Percentiles rank a stretch among this genome's conserved stretches.
phyloP scores from a whole-genome alignment of 2,888 invertebrate species.

The Diarsia dahlii region DNA sequence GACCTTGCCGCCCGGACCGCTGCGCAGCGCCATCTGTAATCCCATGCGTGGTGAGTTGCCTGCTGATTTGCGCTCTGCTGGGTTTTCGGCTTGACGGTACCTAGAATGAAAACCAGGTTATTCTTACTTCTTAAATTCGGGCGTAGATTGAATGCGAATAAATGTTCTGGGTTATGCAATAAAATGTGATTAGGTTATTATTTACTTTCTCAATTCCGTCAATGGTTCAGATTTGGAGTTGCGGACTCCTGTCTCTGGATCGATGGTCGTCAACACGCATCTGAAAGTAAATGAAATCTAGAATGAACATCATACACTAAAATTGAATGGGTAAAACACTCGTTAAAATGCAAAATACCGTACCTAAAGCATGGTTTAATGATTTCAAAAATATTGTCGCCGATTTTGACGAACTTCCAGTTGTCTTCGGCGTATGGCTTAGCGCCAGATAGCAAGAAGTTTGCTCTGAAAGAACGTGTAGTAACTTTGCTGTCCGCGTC shows the following conservation, averaged over 20 bases:
- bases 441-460: slow-evolving; percentile 92
- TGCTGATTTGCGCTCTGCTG: slow-evolving; percentile 72
- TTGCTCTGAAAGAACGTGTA: slow-evolving; percentile 92
- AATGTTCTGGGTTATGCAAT: neutral
- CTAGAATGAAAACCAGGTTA: slow-evolving; percentile 66
- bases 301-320: neutral
- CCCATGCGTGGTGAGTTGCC: slow-evolving; percentile 84
- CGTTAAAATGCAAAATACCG: slow-evolving; percentile 1
- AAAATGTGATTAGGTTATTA: neutral
- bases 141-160: neutral
- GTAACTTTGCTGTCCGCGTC: slow-evolving; percentile 83
- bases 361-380: slow-evolving; percentile 92
- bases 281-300: slow-evolving; percentile 77
- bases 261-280: slow-evolving; percentile 93
- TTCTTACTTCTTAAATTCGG: neutral
- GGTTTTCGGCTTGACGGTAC: slow-evolving; percentile 79
- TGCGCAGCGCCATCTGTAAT: slow-evolving; percentile 83
- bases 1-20: slow-evolving; percentile 75
- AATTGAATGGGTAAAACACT: neutral
- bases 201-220: slow-evolving; percentile 92
- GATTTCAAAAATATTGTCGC: slow-evolving; percentile 91
- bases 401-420: slow-evolving; percentile 94
- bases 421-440: slow-evolving; percentile 92
- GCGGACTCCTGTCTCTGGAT: slow-evolving; percentile 92
- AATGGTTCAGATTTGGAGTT: slow-evolving; percentile 92